Evolutionary conservation across 2,797 vertebrate species (phyloP).

Genomic region (Ciconia nigra): DNA sequence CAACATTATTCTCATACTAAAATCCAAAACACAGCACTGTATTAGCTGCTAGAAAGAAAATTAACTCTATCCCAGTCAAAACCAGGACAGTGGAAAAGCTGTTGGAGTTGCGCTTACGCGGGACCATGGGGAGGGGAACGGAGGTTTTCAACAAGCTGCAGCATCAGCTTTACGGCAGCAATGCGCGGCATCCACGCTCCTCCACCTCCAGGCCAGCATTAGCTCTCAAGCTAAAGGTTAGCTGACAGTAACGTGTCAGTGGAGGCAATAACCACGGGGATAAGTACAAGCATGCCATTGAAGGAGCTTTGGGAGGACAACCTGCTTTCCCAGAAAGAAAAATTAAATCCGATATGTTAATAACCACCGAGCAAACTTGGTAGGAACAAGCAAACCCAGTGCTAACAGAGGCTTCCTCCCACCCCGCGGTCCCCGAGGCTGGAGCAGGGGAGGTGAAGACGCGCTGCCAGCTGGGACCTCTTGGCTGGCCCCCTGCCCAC

Average conservation of each 20-base stretch:
- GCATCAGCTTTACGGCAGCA: not conserved
- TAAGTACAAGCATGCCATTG: fast-evolving
- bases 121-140: not conserved
- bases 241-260: not conserved
- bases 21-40: too few species aligned
- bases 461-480: not conserved
- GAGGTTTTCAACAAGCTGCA: not conserved
- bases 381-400: not conserved
- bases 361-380: not conserved
- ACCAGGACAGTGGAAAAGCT: not conserved
- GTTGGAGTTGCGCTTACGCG: not conserved
- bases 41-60: too few species aligned
- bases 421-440: not conserved
- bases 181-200: fast-evolving
- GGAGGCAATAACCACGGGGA: not conserved
- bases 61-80: too few species aligned
- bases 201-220: not conserved
- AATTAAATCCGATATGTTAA: not conserved
- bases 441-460: not conserved
- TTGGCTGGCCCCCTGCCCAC: fast-evolving
- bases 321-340: not conserved
- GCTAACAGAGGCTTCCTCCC: not conserved
- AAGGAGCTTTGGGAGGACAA: not conserved
- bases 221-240: not conserved
- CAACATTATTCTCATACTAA: too few species aligned